A percentile compares a stretch with the other conserved stretches of the same genome.
Evolutionary conservation across 2,113 vertebrate species (phyloP).

Genomic region (Sander lucioperca): DNA sequence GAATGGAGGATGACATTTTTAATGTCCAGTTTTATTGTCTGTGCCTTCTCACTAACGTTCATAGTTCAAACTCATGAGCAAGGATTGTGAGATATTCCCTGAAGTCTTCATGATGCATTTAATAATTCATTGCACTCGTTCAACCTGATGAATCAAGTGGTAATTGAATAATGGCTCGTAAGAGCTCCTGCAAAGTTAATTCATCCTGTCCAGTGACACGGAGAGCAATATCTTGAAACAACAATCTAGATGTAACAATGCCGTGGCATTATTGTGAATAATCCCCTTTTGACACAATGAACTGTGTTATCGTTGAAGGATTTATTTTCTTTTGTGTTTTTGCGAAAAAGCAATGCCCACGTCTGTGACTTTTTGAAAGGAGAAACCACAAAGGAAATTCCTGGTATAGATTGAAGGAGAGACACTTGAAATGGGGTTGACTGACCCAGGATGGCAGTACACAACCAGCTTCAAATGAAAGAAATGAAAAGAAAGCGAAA

Average conservation of each 20-base stretch:
- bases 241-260: conserved; percentile 60
- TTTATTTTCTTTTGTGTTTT: conserved; percentile 74
- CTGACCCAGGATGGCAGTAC: conserved; percentile 73
- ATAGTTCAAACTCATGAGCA: conserved; percentile 50
- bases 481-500: conserved; percentile 81
- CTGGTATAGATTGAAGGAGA: conserved; percentile 75
- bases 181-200: conserved; percentile 25
- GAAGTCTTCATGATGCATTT: conserved; percentile 29
- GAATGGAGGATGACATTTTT: conserved; percentile 64
- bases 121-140: conserved; percentile 26
- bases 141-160: conserved; percentile 49
- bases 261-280: conserved; percentile 59
- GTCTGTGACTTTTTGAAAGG: conserved; percentile 64
- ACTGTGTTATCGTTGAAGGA: conserved; percentile 62
- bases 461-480: conserved; percentile 79
- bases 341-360: conserved; percentile 38
- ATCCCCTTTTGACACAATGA: conserved; percentile 73
- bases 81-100: conserved; percentile 35
- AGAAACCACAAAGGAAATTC: conserved; percentile 67
- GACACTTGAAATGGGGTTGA: conserved; percentile 80
- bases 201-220: conserved; percentile 28
- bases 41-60: conserved; percentile 54
- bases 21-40: conserved; percentile 71
- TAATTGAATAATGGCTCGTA: conserved; percentile 41
- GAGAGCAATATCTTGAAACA: conserved; percentile 50